A percentile compares a stretch with the other conserved stretches of the same genome.
Evolutionary conservation across 53 echinoderm and acorn worm species (phyloP).

Genomic region (Paracentrotus lividus): DNA sequence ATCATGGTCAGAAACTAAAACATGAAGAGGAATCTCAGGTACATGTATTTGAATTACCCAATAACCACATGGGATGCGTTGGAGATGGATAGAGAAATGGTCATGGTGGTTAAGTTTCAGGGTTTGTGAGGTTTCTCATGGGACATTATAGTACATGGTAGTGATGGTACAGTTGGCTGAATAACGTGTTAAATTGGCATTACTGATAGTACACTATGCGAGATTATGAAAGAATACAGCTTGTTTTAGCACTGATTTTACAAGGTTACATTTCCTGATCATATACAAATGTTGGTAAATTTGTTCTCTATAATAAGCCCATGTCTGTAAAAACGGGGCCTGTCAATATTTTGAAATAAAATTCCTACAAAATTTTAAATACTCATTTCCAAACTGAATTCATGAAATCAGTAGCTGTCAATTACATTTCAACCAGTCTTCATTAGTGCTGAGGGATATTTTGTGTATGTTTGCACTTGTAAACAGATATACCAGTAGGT

Average conservation of each 20-base stretch:
- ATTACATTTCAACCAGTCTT: too few species aligned
- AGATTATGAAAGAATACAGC: neutral
- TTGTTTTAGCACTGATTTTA: neutral
- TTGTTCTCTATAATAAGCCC: too few species aligned
- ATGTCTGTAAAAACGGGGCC: too few species aligned
- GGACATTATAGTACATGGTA: neutral
- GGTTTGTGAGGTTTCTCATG: slow-evolving; percentile 4
- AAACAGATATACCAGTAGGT: slow-evolving; percentile 6
- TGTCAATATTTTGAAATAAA: too few species aligned
- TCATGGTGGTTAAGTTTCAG: slow-evolving; percentile 8
- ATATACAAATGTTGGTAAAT: neutral
- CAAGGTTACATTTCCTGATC: neutral
- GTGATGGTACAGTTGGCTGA: neutral
- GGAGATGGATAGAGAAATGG: neutral
- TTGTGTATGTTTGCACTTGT: too few species aligned
- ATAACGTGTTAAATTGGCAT: neutral
- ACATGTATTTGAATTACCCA: neutral
- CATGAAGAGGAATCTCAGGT: neutral
- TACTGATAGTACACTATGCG: neutral
- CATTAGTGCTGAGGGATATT: too few species aligned
- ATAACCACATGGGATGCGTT: neutral
- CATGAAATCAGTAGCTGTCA: too few species aligned
- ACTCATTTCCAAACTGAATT: too few species aligned
- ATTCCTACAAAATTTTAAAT: too few species aligned
- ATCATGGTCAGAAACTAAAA: neutral